Percentiles rank a stretch among this genome's conserved stretches.
Conservation (phyloP, 2,888 invertebrate species). For the Lithophane semibrunnea region DNA sequence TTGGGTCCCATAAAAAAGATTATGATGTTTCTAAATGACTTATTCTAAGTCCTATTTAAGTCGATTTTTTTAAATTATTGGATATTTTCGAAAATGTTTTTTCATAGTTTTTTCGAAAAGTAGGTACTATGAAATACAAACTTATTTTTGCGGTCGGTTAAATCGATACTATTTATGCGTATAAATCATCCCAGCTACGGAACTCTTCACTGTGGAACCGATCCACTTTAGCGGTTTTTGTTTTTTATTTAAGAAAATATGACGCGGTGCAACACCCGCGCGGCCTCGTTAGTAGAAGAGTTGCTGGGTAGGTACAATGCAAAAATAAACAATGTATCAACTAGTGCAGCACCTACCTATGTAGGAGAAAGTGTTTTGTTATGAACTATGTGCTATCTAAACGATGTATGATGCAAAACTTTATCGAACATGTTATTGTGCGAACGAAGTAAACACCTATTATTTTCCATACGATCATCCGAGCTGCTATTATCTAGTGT, state of each 20-base stretch:
- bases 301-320: not conserved
- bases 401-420: conserved; percentile 17
- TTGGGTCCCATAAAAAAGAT: not conserved
- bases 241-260: not conserved
- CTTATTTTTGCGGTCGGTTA: no score
- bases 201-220: not conserved
- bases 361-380: conserved; percentile 28
- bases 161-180: not conserved
- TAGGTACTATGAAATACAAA: not conserved
- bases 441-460: conserved; percentile 40
- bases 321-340: not conserved
- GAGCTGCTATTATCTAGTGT: conserved; percentile 14
- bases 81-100: not conserved
- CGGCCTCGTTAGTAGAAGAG: not conserved
- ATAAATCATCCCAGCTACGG: not conserved
- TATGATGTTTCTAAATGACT: not conserved
- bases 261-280: not conserved
- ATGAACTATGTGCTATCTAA: conserved; percentile 27
- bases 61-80: not conserved
- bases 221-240: not conserved
- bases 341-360: not conserved
- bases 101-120: not conserved
- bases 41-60: not conserved
- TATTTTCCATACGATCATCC: conserved; percentile 6
- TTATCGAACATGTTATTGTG: conserved; percentile 42